These are phyloP conservation scores for Labia minor DNA, from an alignment of 2,888 invertebrate species.

Conservation along the genomic window DNA sequence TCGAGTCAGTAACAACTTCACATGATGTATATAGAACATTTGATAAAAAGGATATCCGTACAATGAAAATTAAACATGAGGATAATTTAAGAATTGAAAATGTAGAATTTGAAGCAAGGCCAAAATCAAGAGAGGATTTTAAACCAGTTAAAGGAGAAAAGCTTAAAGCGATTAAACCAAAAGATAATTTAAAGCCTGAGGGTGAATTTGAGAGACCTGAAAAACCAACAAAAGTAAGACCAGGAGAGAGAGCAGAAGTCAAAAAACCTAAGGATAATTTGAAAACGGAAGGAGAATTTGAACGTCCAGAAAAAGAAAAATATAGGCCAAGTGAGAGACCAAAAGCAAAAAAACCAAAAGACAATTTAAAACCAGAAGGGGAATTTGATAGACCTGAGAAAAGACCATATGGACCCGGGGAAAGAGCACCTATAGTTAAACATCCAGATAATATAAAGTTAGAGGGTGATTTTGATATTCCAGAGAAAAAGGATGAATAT, in stretches of 20 bases:
- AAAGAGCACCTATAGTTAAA: conserved; percentile 28
- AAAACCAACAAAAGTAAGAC: conserved; percentile 15
- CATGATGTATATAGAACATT: neutral
- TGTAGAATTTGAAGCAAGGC: conserved; percentile 8
- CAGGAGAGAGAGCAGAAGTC: conserved; percentile 36
- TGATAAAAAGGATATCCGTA: conserved; percentile 21
- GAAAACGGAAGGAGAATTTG: conserved; percentile 32
- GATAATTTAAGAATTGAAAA: conserved; percentile 25
- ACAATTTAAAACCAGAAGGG: conserved; percentile 44
- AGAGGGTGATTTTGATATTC: conserved; percentile 27
- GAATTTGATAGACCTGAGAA: conserved; percentile 35
- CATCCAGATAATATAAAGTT: conserved; percentile 30
- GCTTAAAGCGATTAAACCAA: conserved; percentile 15
- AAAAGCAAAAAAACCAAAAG: conserved; percentile 30
- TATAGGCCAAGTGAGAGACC: conserved; percentile 24
- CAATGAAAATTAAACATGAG: conserved; percentile 22
- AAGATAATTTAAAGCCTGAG: conserved; percentile 23
- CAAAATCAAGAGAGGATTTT: conserved; percentile 15
- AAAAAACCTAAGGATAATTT: conserved; percentile 53
- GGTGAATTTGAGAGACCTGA: conserved; percentile 20
- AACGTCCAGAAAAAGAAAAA: conserved; percentile 33
- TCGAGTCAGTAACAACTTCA: conserved; percentile 14
- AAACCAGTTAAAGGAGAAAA: conserved; percentile 16
- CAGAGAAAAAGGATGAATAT: conserved; percentile 14
- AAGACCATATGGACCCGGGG: conserved; percentile 31